Evolutionary conservation across 2,113 vertebrate genomes (phyloP).

Genomic region (Cavia porcellus): DNA sequence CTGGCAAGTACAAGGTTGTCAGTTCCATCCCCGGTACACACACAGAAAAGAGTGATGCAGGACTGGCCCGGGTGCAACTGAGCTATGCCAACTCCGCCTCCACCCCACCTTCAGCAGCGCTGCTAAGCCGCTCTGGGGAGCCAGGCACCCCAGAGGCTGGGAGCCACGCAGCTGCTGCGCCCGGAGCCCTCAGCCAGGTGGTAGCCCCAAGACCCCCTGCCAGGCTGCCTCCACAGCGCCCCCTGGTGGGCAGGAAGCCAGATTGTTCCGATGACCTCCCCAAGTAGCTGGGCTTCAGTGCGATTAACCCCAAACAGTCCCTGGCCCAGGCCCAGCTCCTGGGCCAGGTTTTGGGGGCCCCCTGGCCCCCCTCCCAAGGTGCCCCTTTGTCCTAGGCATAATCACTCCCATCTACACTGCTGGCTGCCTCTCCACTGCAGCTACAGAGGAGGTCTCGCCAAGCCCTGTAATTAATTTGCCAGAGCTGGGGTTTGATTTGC

Average conservation of each 20-base stretch:
- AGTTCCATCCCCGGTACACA: too few relatives aligned
- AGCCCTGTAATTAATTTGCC: background rate
- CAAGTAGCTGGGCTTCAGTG: background rate
- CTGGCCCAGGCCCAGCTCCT: background rate
- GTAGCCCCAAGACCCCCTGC: background rate
- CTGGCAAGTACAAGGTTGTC: too few relatives aligned
- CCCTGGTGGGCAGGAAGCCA: background rate
- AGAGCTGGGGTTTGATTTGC: background rate
- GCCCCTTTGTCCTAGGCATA: background rate
- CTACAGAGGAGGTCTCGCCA: background rate
- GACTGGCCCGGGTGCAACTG: background rate
- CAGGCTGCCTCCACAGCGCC: background rate
- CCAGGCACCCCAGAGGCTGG: rapidly evolving
- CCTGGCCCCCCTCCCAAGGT: background rate
- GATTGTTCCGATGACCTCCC: background rate
- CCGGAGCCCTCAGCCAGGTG: background rate
- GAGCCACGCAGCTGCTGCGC: background rate
- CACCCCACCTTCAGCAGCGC: background rate
- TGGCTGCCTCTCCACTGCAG: background rate
- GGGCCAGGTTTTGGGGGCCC: background rate
- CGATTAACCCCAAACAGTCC: constrained; percentile 23
- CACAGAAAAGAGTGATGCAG: background rate
- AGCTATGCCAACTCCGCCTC: background rate
- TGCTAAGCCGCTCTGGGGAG: background rate
- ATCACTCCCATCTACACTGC: background rate